Percentiles rank a stretch among this genome's conserved stretches.
These are phyloP conservation scores for Adela reaumurella DNA, from an alignment of 2,888 invertebrate genomes.

Conservation along the genomic window DNA sequence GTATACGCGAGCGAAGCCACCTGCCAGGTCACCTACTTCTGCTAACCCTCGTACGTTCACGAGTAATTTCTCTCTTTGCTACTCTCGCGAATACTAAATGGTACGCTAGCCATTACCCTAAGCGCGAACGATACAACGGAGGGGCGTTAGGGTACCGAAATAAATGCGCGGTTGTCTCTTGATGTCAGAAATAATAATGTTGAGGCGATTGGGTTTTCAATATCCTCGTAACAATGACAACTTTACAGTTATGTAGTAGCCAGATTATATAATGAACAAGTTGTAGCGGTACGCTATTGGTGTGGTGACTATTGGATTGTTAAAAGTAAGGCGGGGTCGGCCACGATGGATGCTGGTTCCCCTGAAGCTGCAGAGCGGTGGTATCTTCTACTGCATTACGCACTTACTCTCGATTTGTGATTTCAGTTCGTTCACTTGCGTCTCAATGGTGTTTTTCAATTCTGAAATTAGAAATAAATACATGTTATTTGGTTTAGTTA, in stretches of 20 bases:
- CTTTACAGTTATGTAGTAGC: conserved; percentile 53
- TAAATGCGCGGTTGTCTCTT: too few relatives aligned
- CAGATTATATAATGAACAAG: conserved; percentile 18
- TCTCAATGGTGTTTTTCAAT: conserved; percentile 95
- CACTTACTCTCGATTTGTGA: conserved; percentile 95
- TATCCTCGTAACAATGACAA: conserved; percentile 35
- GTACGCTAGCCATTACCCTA: too few relatives aligned
- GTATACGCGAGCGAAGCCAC: too few relatives aligned
- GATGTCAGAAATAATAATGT: too few relatives aligned
- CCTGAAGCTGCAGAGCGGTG: not conserved
- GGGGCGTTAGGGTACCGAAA: too few relatives aligned
- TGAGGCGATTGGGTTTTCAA: conserved; percentile 18
- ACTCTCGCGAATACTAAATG: too few relatives aligned
- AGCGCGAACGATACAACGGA: conserved; percentile 36
- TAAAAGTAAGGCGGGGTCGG: not conserved
- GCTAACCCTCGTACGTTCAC: too few relatives aligned
- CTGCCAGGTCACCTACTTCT: too few relatives aligned
- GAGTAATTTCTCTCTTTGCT: too few relatives aligned
- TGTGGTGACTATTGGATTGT: not conserved
- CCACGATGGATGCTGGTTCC: not conserved
- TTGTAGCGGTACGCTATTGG: not conserved
- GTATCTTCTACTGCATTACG: conserved; percentile 72
- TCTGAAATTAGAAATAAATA: conserved; percentile 61
- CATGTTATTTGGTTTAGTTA: not conserved
- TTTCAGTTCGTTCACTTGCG: conserved; percentile 95